Evolutionary conservation across 2,888 invertebrate species (phyloP).

Genomic region (Hoplodrina ambigua): DNA sequence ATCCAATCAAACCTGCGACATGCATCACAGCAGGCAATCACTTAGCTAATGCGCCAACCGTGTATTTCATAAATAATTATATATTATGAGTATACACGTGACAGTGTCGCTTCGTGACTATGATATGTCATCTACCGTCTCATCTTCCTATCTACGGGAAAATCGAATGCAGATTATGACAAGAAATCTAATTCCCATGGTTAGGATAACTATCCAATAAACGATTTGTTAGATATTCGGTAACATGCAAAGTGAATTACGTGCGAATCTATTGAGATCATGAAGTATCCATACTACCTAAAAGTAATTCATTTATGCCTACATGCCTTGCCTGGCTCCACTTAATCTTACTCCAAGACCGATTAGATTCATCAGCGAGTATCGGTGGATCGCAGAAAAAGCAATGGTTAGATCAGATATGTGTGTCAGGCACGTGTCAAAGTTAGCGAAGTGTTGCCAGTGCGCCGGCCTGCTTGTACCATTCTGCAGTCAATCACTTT

Average conservation of each 20-base stretch:
- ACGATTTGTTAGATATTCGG: slow-evolving; percentile 10
- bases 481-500: slow-evolving; percentile 46
- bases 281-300: neutral
- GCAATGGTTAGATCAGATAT: slow-evolving; percentile 35
- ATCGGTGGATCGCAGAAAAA: slow-evolving; percentile 26
- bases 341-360: neutral
- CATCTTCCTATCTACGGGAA: neutral
- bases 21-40: too few relatives aligned
- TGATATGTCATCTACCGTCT: slow-evolving; percentile 16
- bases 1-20: too few relatives aligned
- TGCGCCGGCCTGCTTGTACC: neutral
- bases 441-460: slow-evolving; percentile 21
- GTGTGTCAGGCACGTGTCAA: slow-evolving; percentile 23
- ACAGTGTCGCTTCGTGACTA: slow-evolving; percentile 25
- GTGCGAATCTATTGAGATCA: neutral
- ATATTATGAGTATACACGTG: too few relatives aligned
- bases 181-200: slow-evolving; percentile 15
- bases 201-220: slow-evolving; percentile 22
- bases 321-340: neutral
- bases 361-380: slow-evolving; percentile 12
- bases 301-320: too few relatives aligned
- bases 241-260: slow-evolving; percentile 10
- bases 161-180: slow-evolving; percentile 33
- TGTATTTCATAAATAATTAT: too few relatives aligned
- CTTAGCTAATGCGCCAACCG: too few relatives aligned